Percentiles rank a stretch among this genome's conserved stretches.
Evolutionary conservation across 2,797 vertebrate species (phyloP).

Genomic region (Pagetopsis macropterus): DNA sequence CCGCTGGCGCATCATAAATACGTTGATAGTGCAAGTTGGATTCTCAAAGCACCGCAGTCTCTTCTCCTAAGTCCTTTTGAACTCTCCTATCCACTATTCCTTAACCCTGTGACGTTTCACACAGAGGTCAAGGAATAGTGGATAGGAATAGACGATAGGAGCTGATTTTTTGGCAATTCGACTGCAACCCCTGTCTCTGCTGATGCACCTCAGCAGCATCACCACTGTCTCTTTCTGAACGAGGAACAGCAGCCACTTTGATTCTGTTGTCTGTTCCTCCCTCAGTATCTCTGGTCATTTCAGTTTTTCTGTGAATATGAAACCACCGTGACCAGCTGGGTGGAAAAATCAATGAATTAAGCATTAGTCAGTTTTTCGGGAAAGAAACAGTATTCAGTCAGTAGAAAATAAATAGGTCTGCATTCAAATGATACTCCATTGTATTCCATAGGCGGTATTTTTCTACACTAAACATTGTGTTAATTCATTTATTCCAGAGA

Average conservation of each 20-base stretch:
- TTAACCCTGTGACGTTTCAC: too few species aligned
- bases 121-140: too few species aligned
- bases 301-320: conserved; percentile 19
- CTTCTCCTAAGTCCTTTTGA: too few species aligned
- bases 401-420: background rate
- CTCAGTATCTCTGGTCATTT: conserved; percentile 8
- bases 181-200: conserved; percentile 3
- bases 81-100: too few species aligned
- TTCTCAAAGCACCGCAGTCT: too few species aligned
- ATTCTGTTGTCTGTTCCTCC: conserved; percentile 18
- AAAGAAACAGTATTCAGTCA: too few species aligned
- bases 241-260: conserved; percentile 9
- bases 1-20: too few species aligned
- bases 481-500: background rate
- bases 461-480: background rate
- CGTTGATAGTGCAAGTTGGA: too few species aligned
- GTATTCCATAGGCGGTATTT: background rate
- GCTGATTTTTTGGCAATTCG: too few species aligned
- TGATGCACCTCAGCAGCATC: conserved; percentile 24
- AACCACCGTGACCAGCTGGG: conserved; percentile 24
- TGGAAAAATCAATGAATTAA: conserved; percentile 35
- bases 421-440: background rate
- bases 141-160: too few species aligned
- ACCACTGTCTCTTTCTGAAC: conserved; percentile 6
- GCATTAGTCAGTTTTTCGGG: conserved; percentile 1